Evolutionary conservation across 2,888 invertebrate species (phyloP), one percentile per base, ranked within the genome.

Genomic region (Luperina nickerlii): DNA sequence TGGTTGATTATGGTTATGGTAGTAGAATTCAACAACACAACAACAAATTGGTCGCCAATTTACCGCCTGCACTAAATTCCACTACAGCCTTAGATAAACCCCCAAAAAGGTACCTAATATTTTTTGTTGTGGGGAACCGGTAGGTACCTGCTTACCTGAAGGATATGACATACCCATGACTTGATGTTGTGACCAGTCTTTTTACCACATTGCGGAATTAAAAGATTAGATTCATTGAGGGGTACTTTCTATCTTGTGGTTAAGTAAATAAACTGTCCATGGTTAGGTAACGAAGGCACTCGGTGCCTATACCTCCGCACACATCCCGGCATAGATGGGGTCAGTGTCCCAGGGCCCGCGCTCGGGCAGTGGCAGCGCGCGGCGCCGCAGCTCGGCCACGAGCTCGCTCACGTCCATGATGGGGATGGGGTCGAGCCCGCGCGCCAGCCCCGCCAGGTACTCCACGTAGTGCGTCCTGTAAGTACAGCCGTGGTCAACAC

Each of bases 381-480:
- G 98, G 91, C 99, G 97, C 91, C 98, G 98, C 94, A 99, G 97
- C 95, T 99, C 98, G 91, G 99, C 98, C 91, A 98, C 98, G 92
- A 99, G 98, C 94, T 99, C 99, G 90, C 98, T 97, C 94, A 98
- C 97, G 94, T 98, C 98, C 97, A 99, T 98, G 93, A 99, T 98
- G 89, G 98, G 97, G 92, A 99, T 97, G 11, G 99, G 99, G 97
- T 99, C 99, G 95, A 99, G 97, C 92, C 97, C 97, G 95, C 98
- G 98, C 96, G 99, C 98, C 95, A 98, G 97, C 92, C 97, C 98
- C 94, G 99, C 99, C 97, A 99, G 98, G 97, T 99, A 99, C 97
- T 99, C 99, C 95, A 99, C 98, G 97, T 99, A 99, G 97, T 99
- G 99, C 94, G 97, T 97, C 97, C 99, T 99, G 97, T 83, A 97